These are phyloP conservation scores for Eumerus sabulonum DNA, from an alignment of 2,888 invertebrate genomes.

Conservation along the genomic window DNA sequence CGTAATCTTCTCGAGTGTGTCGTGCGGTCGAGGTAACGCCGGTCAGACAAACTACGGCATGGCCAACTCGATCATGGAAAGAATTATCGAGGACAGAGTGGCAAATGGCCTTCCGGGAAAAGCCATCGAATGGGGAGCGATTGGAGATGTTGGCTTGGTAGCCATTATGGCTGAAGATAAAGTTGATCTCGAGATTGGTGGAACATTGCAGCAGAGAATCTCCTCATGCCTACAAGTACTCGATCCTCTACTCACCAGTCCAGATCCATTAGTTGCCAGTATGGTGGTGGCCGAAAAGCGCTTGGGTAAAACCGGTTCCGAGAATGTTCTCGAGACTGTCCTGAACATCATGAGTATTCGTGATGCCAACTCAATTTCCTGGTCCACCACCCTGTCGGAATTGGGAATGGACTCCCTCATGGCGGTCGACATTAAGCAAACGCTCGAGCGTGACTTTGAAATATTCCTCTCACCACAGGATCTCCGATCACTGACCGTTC, in stretches of 20 bases:
- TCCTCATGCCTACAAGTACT: conserved; percentile 88
- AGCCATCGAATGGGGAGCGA: conserved; percentile 95
- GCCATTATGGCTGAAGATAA: conserved; percentile 87
- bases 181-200: conserved; percentile 85
- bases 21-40: conserved; percentile 94
- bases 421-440: conserved; percentile 97
- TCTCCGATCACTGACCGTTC: conserved; percentile 88
- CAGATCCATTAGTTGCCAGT: conserved; percentile 86
- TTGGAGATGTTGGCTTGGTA: conserved; percentile 92
- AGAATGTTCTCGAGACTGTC: conserved; percentile 86
- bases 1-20: conserved; percentile 94
- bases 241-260: conserved; percentile 86
- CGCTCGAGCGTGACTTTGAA: conserved; percentile 93
- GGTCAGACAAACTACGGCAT: conserved; percentile 92
- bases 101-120: conserved; percentile 86
- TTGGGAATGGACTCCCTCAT: conserved; percentile 98
- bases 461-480: conserved; percentile 92
- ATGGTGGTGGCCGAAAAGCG: conserved; percentile 94
- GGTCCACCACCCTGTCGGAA: conserved; percentile 89
- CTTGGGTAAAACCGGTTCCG: conserved; percentile 81
- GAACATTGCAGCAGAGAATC: conserved; percentile 92
- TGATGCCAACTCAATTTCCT: conserved; percentile 85
- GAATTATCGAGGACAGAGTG: conserved; percentile 88
- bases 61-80: conserved; percentile 94
- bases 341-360: conserved; percentile 84